These are phyloP conservation scores for Solenopsis fugax DNA, from an alignment of 1,140 invertebrate species.

Conservation along the genomic window DNA sequence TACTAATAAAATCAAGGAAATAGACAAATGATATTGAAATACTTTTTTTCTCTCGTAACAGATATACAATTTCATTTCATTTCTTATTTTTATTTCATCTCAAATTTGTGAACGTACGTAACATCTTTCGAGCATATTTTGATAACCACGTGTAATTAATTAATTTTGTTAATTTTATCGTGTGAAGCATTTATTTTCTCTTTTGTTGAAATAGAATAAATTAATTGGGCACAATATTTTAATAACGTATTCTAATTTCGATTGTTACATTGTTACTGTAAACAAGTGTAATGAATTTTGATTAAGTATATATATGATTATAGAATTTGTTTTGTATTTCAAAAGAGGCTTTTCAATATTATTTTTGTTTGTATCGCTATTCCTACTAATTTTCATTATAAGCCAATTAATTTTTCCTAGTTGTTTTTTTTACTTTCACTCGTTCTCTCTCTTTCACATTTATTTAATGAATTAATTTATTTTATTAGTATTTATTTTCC, in stretches of 20 bases:
- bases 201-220: background rate
- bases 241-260: background rate
- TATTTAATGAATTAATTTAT: background rate
- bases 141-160: background rate
- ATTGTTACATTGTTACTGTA: background rate
- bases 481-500: background rate
- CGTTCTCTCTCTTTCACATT: background rate
- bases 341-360: background rate
- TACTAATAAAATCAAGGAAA: background rate
- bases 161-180: background rate
- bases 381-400: background rate
- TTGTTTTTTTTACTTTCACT: background rate
- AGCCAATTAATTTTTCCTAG: background rate
- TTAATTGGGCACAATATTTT: background rate
- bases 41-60: background rate
- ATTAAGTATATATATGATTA: background rate
- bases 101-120: background rate
- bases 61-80: constrained; percentile 1
- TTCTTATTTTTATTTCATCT: background rate
- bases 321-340: background rate
- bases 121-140: background rate
- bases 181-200: background rate
- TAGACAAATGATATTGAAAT: background rate
- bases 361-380: background rate
- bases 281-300: background rate